Conservation (phyloP, 2,113 vertebrate genomes). For the Hypanus sabinus region DNA sequence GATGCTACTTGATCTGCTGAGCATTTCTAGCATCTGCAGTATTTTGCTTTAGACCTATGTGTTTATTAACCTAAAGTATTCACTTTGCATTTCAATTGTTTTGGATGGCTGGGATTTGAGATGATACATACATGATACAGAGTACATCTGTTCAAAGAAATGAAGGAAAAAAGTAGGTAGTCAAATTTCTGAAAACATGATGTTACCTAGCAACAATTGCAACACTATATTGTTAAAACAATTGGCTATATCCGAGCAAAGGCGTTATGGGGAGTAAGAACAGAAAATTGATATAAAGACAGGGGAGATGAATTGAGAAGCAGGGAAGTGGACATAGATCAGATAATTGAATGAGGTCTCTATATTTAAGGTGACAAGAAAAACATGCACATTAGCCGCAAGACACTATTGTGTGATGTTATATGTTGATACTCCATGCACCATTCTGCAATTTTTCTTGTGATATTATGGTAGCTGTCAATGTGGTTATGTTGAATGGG, state of each 20-base stretch:
- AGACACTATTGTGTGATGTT: no score
- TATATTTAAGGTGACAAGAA: neutral
- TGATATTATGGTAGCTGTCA: neutral
- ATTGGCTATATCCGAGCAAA: neutral
- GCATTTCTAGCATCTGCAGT: neutral
- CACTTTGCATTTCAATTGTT: neutral
- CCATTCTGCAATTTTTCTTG: no score
- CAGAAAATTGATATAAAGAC: neutral
- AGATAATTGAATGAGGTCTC: neutral
- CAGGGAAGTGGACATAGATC: neutral
- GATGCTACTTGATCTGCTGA: no score
- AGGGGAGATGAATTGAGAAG: neutral
- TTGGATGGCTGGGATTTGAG: neutral
- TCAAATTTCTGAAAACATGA: neutral
- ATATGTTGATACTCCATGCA: no score
- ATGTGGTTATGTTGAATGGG: neutral
- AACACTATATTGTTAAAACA: neutral
- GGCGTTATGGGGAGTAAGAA: neutral
- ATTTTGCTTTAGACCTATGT: neutral
- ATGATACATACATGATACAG: neutral
- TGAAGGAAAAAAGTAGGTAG: neutral
- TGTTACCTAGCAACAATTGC: slow-evolving; percentile 22
- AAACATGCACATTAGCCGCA: neutral
- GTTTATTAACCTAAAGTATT: neutral
- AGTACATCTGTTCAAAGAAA: neutral